Evolutionary conservation across 2,113 vertebrate genomes (phyloP), one percentile per base, ranked within the genome.

Genomic region (Parus major): DNA sequence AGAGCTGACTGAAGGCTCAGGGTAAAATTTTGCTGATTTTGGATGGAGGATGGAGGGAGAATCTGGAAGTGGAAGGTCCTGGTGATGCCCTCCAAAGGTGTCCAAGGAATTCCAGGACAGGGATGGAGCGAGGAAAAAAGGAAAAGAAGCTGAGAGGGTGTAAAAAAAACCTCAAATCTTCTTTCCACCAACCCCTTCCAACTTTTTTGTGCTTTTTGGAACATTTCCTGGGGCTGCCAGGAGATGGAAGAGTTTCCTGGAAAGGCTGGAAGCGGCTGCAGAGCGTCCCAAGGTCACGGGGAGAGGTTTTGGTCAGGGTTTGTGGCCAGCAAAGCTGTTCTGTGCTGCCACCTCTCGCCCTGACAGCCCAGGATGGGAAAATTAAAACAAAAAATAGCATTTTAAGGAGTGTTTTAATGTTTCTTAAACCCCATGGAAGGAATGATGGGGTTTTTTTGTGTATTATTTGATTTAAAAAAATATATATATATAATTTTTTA

Each of bases 331-430:
- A 92, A 80, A 80, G 88, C 91, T 87, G 92, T 82, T 82, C 72
- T 86, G 90, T 90, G 90, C 90, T 92, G 96, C 92, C 92, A 93
- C 63, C 92, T 95, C 85, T 66, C 65, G 95, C 81, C 10, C 9
- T 4, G 33, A 52, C 36, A 70, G 8, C 19, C 47, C 57, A 7
- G 65, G 65, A 39, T 35, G 31, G 28, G 19, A 33, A 5, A 39
- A 39, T 39, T 5, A 39, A 39, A 39, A 39, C 12, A 39, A 39
- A 12, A 39, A 39, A 39, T 39, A 39, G 39, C 39, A 12, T 39
- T 39, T 39, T 39, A 39, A 39, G 39, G 39, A 39, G 39, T 39
- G 12, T 39, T 39, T 39, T 39, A 39, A 39, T 39, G 39, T 39
- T 39, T 39, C 39, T 39, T 39, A 39, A 11, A 39, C 39, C 39